A percentile compares a stretch with the other conserved stretches of the same genome.
phyloP scores from a whole-genome alignment of 2,113 vertebrate species.

The Indicator maculatus region DNA sequence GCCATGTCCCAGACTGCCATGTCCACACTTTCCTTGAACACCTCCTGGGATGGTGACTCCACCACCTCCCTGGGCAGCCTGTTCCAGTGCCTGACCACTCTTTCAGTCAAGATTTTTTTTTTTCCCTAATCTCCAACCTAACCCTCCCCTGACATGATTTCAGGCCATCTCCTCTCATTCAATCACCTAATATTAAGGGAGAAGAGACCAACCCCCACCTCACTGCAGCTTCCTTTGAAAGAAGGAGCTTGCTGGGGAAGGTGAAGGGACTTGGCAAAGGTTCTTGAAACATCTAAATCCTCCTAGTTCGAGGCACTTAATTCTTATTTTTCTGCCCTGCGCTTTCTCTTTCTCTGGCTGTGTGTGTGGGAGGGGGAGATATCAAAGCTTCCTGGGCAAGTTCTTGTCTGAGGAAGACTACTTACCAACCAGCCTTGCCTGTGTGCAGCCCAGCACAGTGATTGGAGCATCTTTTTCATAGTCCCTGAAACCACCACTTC shows the following conservation, averaged over 20 bases:
- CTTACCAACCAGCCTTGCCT: slow-evolving; percentile 90
- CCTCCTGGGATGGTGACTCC: too few species aligned
- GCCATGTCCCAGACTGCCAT: too few species aligned
- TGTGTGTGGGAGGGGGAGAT: neutral
- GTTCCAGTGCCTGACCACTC: too few species aligned
- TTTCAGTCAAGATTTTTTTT: too few species aligned
- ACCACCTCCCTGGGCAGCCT: too few species aligned
- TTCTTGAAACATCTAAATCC: neutral
- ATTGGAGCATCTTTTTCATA: slow-evolving; percentile 96
- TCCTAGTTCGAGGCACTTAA: accelerated
- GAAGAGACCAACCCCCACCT: too few species aligned
- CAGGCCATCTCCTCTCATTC: too few species aligned
- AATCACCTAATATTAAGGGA: too few species aligned
- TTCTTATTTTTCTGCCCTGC: neutral
- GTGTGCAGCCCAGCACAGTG: slow-evolving; percentile 94
- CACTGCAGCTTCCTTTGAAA: neutral
- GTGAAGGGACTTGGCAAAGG: neutral
- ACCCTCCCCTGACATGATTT: too few species aligned
- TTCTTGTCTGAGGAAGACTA: neutral
- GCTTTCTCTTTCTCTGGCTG: neutral
- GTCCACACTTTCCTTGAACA: too few species aligned
- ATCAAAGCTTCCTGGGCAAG: neutral
- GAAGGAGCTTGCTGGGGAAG: neutral
- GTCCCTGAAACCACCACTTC: slow-evolving; percentile 89
- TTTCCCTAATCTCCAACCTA: too few species aligned